A percentile compares a stretch with the other conserved stretches of the same genome.
Evolutionary conservation across 1,140 invertebrate species (phyloP).

Genomic region (Aphidius ervi): DNA sequence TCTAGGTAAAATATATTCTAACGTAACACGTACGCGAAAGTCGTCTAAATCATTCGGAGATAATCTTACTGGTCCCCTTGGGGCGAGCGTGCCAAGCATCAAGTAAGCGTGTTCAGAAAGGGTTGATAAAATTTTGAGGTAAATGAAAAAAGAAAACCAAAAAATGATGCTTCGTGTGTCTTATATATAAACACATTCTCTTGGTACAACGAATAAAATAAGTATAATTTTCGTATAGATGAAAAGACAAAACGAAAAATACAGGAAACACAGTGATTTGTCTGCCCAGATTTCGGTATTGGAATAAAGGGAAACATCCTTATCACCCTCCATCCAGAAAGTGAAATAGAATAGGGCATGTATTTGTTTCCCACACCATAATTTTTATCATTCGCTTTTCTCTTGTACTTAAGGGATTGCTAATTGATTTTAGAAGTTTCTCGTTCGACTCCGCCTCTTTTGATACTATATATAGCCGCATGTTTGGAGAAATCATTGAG

Average conservation of each 20-base stretch:
- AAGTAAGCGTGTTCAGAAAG: too few species aligned
- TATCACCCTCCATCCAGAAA: conserved; percentile 23
- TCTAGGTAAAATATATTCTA: background rate
- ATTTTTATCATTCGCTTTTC: background rate
- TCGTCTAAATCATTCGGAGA: too few species aligned
- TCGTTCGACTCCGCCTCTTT: conserved; percentile 13
- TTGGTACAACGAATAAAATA: too few species aligned
- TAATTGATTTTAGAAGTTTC: conserved; percentile 44
- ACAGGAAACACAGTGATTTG: conserved; percentile 30
- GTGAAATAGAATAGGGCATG: conserved; percentile 16
- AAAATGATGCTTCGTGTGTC: too few species aligned
- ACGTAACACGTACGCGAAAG: too few species aligned
- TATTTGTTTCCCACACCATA: background rate
- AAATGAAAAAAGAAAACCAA: too few species aligned
- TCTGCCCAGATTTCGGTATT: conserved; percentile 29
- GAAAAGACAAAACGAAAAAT: conserved; percentile 4
- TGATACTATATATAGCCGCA: background rate
- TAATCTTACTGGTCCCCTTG: too few species aligned
- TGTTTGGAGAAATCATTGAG: conserved; percentile 3
- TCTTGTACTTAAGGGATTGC: conserved; percentile 32
- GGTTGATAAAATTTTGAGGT: too few species aligned
- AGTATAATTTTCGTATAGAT: background rate
- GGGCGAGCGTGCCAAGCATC: too few species aligned
- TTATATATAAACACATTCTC: too few species aligned
- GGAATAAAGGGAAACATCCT: conserved; percentile 33